phyloP scores from a whole-genome alignment of 2,888 invertebrate genomes.

The Heliconius erato region DNA sequence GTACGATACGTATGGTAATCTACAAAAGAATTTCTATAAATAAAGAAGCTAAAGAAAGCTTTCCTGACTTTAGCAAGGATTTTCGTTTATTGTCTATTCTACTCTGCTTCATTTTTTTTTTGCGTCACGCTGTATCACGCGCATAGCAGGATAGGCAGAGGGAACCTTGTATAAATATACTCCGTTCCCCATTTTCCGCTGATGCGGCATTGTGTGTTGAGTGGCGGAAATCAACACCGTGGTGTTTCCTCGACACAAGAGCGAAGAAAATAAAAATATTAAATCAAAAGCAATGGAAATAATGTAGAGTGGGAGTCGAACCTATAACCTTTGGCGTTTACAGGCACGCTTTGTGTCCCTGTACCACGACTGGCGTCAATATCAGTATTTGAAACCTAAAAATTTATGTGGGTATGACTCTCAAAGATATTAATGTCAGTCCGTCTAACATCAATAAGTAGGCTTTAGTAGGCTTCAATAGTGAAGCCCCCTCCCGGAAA shows the following conservation, averaged over 20 bases:
- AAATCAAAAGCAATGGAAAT: too few relatives aligned
- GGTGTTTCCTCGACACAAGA: too few relatives aligned
- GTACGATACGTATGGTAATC: constrained; percentile 41
- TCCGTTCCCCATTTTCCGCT: too few relatives aligned
- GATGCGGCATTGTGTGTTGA: too few relatives aligned
- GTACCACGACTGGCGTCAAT: background rate
- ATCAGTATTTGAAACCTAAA: background rate
- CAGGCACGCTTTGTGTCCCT: too few relatives aligned
- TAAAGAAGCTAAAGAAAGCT: constrained; percentile 33
- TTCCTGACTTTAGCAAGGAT: constrained; percentile 2
- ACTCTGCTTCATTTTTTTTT: background rate
- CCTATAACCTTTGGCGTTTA: too few relatives aligned
- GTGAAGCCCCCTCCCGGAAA: constrained; percentile 49
- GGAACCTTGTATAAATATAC: too few relatives aligned
- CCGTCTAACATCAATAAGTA: constrained; percentile 10
- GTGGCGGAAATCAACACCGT: too few relatives aligned
- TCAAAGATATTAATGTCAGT: constrained; percentile 29
- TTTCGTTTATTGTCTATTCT: constrained; percentile 16
- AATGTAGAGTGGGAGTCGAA: too few relatives aligned
- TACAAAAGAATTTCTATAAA: constrained; percentile 38
- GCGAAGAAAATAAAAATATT: too few relatives aligned
- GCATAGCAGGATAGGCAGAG: too few relatives aligned
- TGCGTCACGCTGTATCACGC: too few relatives aligned
- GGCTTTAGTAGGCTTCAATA: constrained; percentile 25
- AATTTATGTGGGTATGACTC: background rate